A percentile compares a stretch with the other conserved stretches of the same genome.
phyloP scores from a whole-genome alignment of 2,888 invertebrate species.

The Scaptomyza cyrtandrae region DNA sequence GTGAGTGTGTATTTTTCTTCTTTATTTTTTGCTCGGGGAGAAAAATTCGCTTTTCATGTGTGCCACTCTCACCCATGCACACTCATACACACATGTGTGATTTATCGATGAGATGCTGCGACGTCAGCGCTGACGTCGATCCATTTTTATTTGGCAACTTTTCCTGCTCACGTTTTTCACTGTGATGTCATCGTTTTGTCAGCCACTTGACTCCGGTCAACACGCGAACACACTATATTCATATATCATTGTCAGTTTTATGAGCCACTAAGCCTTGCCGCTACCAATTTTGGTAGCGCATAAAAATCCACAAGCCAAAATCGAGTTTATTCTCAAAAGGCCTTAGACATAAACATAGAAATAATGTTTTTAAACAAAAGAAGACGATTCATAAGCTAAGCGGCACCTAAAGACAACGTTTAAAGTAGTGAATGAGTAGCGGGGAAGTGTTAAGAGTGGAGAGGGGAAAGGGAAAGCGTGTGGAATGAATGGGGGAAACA shows the following conservation, averaged over 20 bases:
- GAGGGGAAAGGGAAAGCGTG: not conserved
- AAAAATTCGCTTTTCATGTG: conserved; percentile 79
- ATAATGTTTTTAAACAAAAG: conserved; percentile 33
- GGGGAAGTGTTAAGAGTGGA: not conserved
- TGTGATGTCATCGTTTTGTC: conserved; percentile 34
- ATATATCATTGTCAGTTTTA: conserved; percentile 32
- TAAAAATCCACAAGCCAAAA: conserved; percentile 32
- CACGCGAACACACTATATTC: not conserved
- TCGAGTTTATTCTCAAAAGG: conserved; percentile 56
- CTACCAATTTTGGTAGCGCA: conserved; percentile 64
- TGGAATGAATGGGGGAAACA: not conserved
- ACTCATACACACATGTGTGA: conserved; percentile 28
- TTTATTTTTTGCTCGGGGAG: conserved; percentile 61
- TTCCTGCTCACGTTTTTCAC: conserved; percentile 54
- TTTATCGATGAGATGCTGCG: conserved; percentile 74
- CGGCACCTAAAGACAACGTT: conserved; percentile 24
- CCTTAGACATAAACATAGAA: conserved; percentile 52
- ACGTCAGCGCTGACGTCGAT: conserved; percentile 70
- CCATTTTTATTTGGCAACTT: conserved; percentile 58
- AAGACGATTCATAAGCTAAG: conserved; percentile 37
- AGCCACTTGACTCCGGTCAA: conserved; percentile 15
- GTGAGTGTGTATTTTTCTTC: not conserved
- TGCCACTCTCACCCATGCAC: conserved; percentile 34
- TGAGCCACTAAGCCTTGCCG: conserved; percentile 49
- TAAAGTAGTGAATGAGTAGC: conserved; percentile 6